Evolutionary conservation across 2,888 invertebrate species (phyloP), one percentile per base, ranked within the genome.

Genomic region (Tribolium freemani): DNA sequence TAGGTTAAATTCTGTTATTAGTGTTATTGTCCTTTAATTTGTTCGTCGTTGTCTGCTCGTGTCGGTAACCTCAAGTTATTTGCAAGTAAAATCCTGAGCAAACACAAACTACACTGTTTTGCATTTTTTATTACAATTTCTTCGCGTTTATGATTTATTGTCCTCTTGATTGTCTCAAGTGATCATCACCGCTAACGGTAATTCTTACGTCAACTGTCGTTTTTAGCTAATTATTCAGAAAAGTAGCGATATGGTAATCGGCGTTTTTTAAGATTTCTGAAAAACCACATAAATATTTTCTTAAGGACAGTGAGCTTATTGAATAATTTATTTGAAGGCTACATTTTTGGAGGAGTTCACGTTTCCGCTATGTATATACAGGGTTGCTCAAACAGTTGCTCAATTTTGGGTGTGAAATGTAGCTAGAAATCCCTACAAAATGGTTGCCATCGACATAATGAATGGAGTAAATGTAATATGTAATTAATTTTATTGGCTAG

Each of bases 401-500:
- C 46, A 57, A 64, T 31, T 60, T 53, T 56, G 56, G 21, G 69
- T 69, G 69, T 64, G 44, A 64, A 66, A 66, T 71, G 45, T 58
- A 38, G 9, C 48, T 31, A 63, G 30, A n/a, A 66, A 58, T 51
- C 38, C 60, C 21, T 16, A 11, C 61, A 63, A 63, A 71, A 67
- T 50, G 50, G 60, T 67, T 71, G 45, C 16, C 51, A 68, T 57
- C 58, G 68, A 60, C 61, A 68, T 63, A 72, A 67, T 63, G 69
- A 70, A 70, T 69, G 48, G 63, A 72, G 73, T 73, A 75, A 73
- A 75, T 74, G 72, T 73, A 68, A 75, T 71, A 72, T 71, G 69
- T 72, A 75, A 76, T 76, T 76, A 78, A 71, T 71, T 75, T 73
- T 73, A 74, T 74, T 77, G 67, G 73, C 75, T 78, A 78, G 78